Percentiles rank a stretch among this genome's conserved stretches.
These are phyloP conservation scores for Apostichopus parvimensis DNA, from an alignment of 35 echinoderm and acorn worm species.

Conservation along the genomic window DNA sequence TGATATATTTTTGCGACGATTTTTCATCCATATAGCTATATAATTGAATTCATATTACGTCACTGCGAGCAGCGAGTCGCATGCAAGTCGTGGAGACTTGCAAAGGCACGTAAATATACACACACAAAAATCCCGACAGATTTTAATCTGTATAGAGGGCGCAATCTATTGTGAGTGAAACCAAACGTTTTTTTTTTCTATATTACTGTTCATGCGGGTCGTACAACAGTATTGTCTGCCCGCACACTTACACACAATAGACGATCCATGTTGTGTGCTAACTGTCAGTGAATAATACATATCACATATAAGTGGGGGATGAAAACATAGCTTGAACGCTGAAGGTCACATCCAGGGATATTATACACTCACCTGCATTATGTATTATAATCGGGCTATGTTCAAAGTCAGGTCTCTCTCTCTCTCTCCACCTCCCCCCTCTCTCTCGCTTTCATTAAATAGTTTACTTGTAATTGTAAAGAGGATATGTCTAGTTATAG, in stretches of 20 bases:
- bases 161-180: background rate
- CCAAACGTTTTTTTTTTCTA: background rate
- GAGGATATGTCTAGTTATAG: too few relatives aligned
- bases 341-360: background rate
- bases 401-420: too few relatives aligned
- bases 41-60: too few relatives aligned
- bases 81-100: too few relatives aligned
- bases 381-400: background rate
- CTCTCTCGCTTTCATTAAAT: too few relatives aligned
- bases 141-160: background rate
- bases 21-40: background rate
- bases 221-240: background rate
- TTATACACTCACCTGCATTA: background rate
- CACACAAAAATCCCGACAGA: too few relatives aligned
- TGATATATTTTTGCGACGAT: background rate
- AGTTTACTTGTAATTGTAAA: too few relatives aligned
- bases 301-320: background rate
- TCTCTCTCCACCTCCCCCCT: too few relatives aligned
- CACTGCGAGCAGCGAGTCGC: too few relatives aligned
- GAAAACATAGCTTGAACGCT: background rate
- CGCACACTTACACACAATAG: conserved; percentile 2
- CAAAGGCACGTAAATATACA: too few relatives aligned
- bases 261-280: background rate
- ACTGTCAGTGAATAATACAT: background rate
- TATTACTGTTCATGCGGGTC: background rate